Evolutionary conservation across 2,797 vertebrate species (phyloP), one percentile per base, ranked within the genome.

Genomic region (Onychomys arenicola): DNA sequence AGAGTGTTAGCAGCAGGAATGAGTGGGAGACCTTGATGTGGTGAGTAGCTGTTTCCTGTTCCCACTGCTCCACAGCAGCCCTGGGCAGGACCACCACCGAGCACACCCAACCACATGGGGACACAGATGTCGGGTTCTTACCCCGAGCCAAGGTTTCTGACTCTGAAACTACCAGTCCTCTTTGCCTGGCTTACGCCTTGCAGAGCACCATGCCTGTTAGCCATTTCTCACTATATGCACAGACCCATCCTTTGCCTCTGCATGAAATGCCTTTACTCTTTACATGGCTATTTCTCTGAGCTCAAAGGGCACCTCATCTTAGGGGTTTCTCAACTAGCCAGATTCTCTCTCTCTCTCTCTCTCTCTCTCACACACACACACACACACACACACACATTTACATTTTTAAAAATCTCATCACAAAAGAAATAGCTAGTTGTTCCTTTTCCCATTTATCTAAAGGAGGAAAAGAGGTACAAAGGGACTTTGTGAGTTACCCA

Each of bases 1-100:
- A 32, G 29, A 34, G 3, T 7, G 4, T 11, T 25, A 67, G 37
- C 71, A 69, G 75, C 11, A 32, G 34, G 29, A 21, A 7, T 52
- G 57, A 71, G 12, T 16, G 13, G 49, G 40, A 46, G 17, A 55
- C 17, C 32, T 25, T 0, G 9, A 3, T 5, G 23, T 55, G 67
- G 34, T 4, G 16, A 93, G 25, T 1, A 57, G 63, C 14, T 82
- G 32, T 84, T 86, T 75, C 6, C 23, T 23, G 43, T 46, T 49
- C n/a, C 65, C 25, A n/a, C 32, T 25, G 52, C 25, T 76, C 34
- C 80, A 19, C 6, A 32, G 67, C n/a, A 65, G 6, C 11, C 57
- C 85, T 55, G 13, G 43, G 21, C 4, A 32, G 37, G 4, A 0
- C 17, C 37, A 32, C 1, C 0, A 9, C 1, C 0, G 9, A 89